Conservation (phyloP, 2,888 invertebrate species). For the Gonocerus acuteangulatus region DNA sequence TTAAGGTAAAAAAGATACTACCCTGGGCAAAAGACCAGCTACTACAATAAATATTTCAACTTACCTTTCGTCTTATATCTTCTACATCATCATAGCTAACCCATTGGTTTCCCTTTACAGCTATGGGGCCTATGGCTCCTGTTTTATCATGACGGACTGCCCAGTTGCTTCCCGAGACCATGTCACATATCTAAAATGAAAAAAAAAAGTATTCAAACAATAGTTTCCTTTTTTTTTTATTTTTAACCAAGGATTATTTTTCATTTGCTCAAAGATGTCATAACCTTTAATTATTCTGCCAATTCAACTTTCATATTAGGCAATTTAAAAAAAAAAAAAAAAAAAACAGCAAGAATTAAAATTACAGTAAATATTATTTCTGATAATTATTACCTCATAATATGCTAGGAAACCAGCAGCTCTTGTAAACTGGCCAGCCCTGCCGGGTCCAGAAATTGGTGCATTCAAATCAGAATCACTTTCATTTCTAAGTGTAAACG, state of each 20-base stretch:
- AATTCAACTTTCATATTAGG: no score
- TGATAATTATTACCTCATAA: constrained; percentile 53
- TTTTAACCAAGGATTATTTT: no score
- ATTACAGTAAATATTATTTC: background rate
- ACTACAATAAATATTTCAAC: no score
- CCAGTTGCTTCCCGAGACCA: constrained; percentile 27
- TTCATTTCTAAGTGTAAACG: constrained; percentile 56
- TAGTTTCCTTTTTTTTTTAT: no score
- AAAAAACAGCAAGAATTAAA: background rate
- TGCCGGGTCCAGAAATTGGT: constrained; percentile 57
- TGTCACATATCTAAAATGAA: constrained; percentile 28
- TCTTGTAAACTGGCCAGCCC: constrained; percentile 59
- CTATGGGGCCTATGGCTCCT: constrained; percentile 27
- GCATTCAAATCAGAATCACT: constrained; percentile 51
- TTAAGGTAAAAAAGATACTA: no score
- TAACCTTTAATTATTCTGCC: no score
- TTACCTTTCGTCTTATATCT: constrained; percentile 58
- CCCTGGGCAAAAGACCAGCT: no score
- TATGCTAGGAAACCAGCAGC: constrained; percentile 69
- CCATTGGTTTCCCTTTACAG: constrained; percentile 58
- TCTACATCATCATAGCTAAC: constrained; percentile 65
- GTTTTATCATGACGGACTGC: constrained; percentile 11
- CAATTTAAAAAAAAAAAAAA: constrained; percentile 7
- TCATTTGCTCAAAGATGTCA: no score
- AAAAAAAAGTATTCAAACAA: no score